These are phyloP conservation scores for Lysandra bellargus DNA, from an alignment of 2,888 invertebrate species.

Conservation along the genomic window DNA sequence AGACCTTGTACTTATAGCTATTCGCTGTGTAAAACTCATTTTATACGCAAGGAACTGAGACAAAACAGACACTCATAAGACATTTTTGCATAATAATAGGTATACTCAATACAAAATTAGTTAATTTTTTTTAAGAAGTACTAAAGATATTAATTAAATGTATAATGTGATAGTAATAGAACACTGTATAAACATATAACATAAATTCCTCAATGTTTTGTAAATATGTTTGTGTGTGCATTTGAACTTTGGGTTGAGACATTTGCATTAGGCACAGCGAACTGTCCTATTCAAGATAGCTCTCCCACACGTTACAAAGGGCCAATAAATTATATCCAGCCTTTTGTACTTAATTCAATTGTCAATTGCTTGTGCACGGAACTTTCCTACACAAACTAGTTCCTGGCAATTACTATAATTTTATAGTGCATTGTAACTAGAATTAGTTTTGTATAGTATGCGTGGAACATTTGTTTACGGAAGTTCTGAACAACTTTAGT, in stretches of 20 bases:
- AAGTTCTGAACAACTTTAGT: background rate
- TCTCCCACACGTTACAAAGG: conserved; percentile 11
- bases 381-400: conserved; percentile 11
- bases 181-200: background rate
- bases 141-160: too few species aligned
- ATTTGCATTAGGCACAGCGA: background rate
- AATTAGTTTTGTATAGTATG: background rate
- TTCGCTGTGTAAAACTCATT: too few species aligned
- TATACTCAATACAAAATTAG: too few species aligned
- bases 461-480: background rate
- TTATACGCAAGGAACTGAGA: too few species aligned
- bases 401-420: conserved; percentile 9
- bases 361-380: conserved; percentile 3
- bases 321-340: conserved; percentile 2
- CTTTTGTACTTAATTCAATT: conserved; percentile 12
- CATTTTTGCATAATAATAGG: too few species aligned
- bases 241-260: conserved; percentile 2
- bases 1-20: too few species aligned
- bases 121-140: too few species aligned
- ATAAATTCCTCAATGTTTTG: background rate
- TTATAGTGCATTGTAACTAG: conserved; percentile 9
- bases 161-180: background rate
- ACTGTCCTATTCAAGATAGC: conserved; percentile 2
- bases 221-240: conserved; percentile 15
- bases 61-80: too few species aligned